These are phyloP conservation scores for Limosa lapponica DNA, from an alignment of 2,797 vertebrate genomes.

Conservation along the genomic window DNA sequence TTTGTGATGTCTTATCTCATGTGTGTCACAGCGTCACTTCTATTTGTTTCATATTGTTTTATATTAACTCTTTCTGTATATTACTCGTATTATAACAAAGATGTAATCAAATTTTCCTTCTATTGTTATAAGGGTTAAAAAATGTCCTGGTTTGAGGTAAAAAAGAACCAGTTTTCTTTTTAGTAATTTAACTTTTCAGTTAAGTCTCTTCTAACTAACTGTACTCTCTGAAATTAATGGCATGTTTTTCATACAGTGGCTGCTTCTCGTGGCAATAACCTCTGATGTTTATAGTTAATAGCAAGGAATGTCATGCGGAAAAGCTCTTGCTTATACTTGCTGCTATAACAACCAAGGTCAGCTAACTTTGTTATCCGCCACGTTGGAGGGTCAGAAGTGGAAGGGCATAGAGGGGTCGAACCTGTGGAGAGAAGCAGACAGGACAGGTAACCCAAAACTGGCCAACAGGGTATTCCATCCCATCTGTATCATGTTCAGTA, in stretches of 20 bases:
- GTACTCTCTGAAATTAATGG: not conserved
- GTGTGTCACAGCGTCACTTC: not conserved
- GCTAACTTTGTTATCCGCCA: not conserved
- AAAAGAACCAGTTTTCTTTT: not conserved
- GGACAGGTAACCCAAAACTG: not conserved
- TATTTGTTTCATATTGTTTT: not conserved
- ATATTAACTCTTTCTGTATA: not conserved
- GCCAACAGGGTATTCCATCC: not conserved
- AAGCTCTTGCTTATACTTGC: not conserved
- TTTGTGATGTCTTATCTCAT: not conserved
- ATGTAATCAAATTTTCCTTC: not conserved
- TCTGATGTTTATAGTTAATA: not conserved
- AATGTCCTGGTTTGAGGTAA: not conserved
- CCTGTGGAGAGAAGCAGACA: not conserved
- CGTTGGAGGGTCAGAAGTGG: not conserved
- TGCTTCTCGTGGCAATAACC: not conserved
- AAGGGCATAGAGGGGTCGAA: not conserved
- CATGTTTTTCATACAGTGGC: not conserved
- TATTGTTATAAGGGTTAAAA: not conserved
- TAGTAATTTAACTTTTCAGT: not conserved
- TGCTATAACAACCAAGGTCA: not conserved
- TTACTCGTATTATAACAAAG: not conserved
- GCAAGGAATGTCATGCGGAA: not conserved
- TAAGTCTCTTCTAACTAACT: not conserved
- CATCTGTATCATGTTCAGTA: not conserved